These are phyloP conservation scores for Eunapius fragilis DNA, from an alignment of 37 sponge, comb jelly and placozoan genomes.

Conservation along the genomic window DNA sequence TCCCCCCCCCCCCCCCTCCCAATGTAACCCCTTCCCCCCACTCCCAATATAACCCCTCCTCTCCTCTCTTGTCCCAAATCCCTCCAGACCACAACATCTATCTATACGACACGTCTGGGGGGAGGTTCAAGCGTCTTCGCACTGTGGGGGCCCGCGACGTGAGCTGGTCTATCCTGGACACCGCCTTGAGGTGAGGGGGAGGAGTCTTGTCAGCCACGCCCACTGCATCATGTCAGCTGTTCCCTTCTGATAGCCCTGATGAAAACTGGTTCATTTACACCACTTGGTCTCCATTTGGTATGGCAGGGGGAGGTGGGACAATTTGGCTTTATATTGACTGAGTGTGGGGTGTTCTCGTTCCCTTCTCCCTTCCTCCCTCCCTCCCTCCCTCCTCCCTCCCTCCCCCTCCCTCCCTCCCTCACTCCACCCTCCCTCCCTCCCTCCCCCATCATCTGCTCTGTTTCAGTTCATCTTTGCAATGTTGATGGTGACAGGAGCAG, in stretches of 20 bases:
- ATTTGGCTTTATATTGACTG: too few relatives aligned
- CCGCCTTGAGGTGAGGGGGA: constrained; percentile 62
- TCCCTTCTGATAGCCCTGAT: constrained; percentile 59
- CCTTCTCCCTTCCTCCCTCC: too few relatives aligned
- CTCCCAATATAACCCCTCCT: background rate
- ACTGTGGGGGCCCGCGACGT: constrained; percentile 66
- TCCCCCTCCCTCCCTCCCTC: too few relatives aligned
- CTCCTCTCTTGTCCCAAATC: background rate
- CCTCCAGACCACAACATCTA: constrained; percentile 52
- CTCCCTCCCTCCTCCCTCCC: too few relatives aligned
- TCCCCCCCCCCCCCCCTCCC: background rate
- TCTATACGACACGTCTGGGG: constrained; percentile 40
- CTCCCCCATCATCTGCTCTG: too few relatives aligned
- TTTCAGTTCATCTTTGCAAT: constrained; percentile 73
- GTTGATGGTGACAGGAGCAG: constrained; percentile 44
- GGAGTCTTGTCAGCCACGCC: too few relatives aligned
- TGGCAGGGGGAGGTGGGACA: too few relatives aligned
- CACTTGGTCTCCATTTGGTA: constrained; percentile 79
- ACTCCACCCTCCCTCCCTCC: too few relatives aligned
- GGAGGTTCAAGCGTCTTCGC: constrained; percentile 30
- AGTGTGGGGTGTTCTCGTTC: too few relatives aligned
- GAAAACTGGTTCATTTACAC: constrained; percentile 69
- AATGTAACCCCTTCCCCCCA: too few relatives aligned
- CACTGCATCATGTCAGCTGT: too few relatives aligned
- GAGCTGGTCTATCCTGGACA: constrained; percentile 76